Percentiles rank a stretch among this genome's conserved stretches.
These are phyloP conservation scores for Macrocentrus cingulum DNA, from an alignment of 1,140 invertebrate genomes.

Conservation along the genomic window DNA sequence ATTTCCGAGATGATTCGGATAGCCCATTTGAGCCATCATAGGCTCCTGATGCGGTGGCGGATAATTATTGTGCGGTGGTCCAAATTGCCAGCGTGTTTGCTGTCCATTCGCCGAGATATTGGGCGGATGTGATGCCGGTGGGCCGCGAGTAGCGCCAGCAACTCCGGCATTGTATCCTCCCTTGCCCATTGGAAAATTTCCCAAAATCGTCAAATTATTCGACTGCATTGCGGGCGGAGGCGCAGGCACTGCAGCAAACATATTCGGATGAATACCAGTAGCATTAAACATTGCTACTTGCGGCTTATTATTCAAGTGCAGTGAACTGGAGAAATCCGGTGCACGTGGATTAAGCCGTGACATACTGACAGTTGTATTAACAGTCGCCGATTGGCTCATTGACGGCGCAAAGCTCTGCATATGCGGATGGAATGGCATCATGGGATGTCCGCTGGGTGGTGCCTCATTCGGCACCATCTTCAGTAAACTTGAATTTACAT, in stretches of 20 bases:
- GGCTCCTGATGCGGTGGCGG: constrained; percentile 50
- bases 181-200: constrained; percentile 50
- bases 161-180: constrained; percentile 50
- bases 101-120: constrained; percentile 42
- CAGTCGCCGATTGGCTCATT: constrained; percentile 47
- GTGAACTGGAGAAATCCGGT: constrained; percentile 73
- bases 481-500: constrained; percentile 50
- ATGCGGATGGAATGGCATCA: constrained; percentile 50
- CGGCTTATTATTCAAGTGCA: constrained; percentile 56
- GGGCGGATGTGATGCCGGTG: constrained; percentile 23
- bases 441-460: constrained; percentile 40
- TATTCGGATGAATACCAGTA: constrained; percentile 48
- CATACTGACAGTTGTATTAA: constrained; percentile 62
- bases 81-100: constrained; percentile 49
- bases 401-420: constrained; percentile 55
- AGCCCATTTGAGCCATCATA: constrained; percentile 49
- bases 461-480: constrained; percentile 55
- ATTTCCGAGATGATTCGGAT: constrained; percentile 49
- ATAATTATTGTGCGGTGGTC: constrained; percentile 46
- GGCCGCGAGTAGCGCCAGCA: constrained; percentile 46
- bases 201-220: constrained; percentile 45
- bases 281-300: constrained; percentile 56
- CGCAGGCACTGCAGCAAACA: constrained; percentile 49
- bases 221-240: constrained; percentile 55
- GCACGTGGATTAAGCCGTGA: constrained; percentile 86